These are phyloP conservation scores for Isaurus tuberculatus DNA, from an alignment of 92 coral and sea anemone species.

Conservation along the genomic window DNA sequence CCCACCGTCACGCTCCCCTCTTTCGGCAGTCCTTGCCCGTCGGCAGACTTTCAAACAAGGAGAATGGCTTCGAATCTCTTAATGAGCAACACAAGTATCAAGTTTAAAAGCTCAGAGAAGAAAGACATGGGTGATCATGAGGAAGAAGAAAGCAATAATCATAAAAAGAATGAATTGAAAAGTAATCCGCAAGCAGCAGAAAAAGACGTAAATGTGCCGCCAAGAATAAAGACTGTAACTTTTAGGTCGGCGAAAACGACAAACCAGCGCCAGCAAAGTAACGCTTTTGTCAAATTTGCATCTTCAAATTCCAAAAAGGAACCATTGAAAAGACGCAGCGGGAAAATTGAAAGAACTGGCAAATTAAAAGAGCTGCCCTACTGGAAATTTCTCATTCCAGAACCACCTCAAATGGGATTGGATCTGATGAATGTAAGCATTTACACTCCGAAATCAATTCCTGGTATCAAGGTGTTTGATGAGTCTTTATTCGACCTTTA, in stretches of 20 bases:
- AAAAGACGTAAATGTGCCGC: background rate
- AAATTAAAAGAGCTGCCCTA: slow-evolving; percentile 77
- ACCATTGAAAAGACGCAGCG: slow-evolving; percentile 1
- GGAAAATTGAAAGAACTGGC: slow-evolving; percentile 71
- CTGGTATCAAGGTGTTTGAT: slow-evolving; percentile 95
- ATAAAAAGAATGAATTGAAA: background rate
- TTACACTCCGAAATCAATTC: slow-evolving; percentile 91
- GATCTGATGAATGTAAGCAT: slow-evolving; percentile 96
- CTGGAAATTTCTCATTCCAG: slow-evolving; percentile 92
- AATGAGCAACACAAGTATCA: background rate
- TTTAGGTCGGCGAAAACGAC: background rate
- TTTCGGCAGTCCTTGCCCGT: slow-evolving; percentile 8
- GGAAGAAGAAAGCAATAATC: background rate
- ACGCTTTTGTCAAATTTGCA: background rate
- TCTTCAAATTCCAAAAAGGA: slow-evolving; percentile 4
- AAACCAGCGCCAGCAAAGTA: background rate
- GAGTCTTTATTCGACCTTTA: slow-evolving; percentile 89
- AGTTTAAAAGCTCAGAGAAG: background rate
- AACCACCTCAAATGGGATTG: slow-evolving; percentile 90
- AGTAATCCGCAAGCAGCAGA: no score
- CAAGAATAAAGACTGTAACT: background rate
- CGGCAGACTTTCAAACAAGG: background rate
- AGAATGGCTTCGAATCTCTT: background rate
- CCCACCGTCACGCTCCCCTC: slow-evolving; percentile 30
- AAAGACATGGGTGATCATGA: background rate